Base-by-base conservation (phyloP, 2,113 vertebrate genomes). In the Caranx ignobilis region DNA sequence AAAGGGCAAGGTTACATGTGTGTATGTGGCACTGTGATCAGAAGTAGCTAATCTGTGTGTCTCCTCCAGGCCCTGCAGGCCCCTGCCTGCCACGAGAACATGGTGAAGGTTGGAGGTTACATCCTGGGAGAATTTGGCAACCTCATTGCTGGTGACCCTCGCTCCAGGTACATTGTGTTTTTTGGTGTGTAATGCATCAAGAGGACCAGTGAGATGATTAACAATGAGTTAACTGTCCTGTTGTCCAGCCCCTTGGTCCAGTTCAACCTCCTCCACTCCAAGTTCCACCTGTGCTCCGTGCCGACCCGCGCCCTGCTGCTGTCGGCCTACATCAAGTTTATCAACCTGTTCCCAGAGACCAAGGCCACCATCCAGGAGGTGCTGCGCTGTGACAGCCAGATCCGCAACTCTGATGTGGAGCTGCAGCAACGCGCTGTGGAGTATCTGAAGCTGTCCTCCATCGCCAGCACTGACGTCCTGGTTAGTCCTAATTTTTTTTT, bases 21-120 rank as follows among this genome's bases (percentile, higher is more conserved):
- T 43, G 31, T 43, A 4, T 39, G 71, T 11, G 57, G 31, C 35
- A 3, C n/a, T 18, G 48, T 35, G 39, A 15, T 41, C 64, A 15
- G 8, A 41, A 52, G n/a, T 18, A 3, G n/a, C 6, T 52, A 7
- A 69, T 0, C 11, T n/a, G 56, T 21, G 2, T 43, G 21, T 80
- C 15, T 50, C 3, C 6, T 18, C 0, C 82, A 98, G 97, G 97
- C 97, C 2, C 89, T 98, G 62, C 97, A 98, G 92, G 97, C 97
- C 12, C 97, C 97, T 0, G 97, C 97, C 35, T 98, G 97, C 82
- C 97, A 98, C 0, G 97, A 98, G 93, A 98, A 98, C 93, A 98
- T 98, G 97, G 97, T 98, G 84, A 98, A 98, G 72, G 97, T 98
- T 0, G 97, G 97, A 2, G 97, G 97, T 45, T 98, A 98, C 87